Evolutionary conservation across 1,140 invertebrate genomes (phyloP), one percentile per base, ranked within the genome.

Genomic region (Amyelois transitella): DNA sequence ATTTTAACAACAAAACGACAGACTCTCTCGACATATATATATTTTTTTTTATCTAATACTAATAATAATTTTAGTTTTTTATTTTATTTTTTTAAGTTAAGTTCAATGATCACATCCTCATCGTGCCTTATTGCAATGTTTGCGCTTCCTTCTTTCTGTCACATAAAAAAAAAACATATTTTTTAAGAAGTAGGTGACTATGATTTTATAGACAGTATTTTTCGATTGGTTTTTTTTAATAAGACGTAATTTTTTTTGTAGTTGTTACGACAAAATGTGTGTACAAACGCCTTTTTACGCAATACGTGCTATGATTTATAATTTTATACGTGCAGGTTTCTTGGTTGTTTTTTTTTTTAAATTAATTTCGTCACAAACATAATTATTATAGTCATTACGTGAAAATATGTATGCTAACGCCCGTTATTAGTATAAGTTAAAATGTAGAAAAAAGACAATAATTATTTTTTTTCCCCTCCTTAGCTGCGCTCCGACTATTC

Each of bases 401-500:
- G n/a, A n/a, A n/a, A n/a, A n/a, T n/a, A n/a, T n/a, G n/a, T n/a
- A n/a, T n/a, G n/a, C n/a, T n/a, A n/a, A n/a, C n/a, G n/a, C n/a
- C n/a, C n/a, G n/a, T n/a, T n/a, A n/a, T n/a, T n/a, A n/a, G n/a
- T n/a, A n/a, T n/a, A n/a, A n/a, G n/a, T n/a, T n/a, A n/a, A n/a
- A n/a, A n/a, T n/a, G n/a, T 28, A 6, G 12, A 28, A 28, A 6
- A 28, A 8, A 6, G 25, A 5, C 12, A 8, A 28, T 4, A 28
- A 28, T 28, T 10, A 60, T 45, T 59, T 52, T 51, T 59, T 61
- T 28, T 77, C 74, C 22, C 12, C 25, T 28, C 25, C 12, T 28
- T 80, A 84, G 78, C 71, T 77, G 77, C 56, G 75, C 71, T 2
- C 72, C 78, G 0, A 81, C 77, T 0, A 78, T 84, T 3, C 63